A percentile compares a stretch with the other conserved stretches of the same genome.
These are phyloP conservation scores for Gisinianus flammeolus DNA, from an alignment of 2,888 invertebrate species.

Conservation along the genomic window DNA sequence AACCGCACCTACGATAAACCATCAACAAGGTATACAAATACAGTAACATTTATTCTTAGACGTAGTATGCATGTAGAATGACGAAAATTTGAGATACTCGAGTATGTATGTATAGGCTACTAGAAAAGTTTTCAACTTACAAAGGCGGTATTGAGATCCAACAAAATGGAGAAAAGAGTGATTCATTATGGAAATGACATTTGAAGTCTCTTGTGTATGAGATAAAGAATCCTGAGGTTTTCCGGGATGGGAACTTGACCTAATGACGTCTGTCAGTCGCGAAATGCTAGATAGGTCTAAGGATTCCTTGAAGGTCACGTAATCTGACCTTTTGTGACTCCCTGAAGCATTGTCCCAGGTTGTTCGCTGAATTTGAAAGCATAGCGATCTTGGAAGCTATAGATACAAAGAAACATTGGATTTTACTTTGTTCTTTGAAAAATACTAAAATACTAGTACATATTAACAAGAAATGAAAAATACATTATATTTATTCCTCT, in stretches of 20 bases:
- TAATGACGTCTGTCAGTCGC: too few relatives aligned
- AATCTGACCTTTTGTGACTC: constrained; percentile 29
- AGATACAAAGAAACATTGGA: not conserved
- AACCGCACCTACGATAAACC: constrained; percentile 24
- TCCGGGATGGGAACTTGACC: too few relatives aligned
- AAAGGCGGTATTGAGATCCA: constrained; percentile 38
- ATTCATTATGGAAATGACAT: not conserved
- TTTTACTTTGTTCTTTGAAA: not conserved
- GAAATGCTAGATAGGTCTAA: constrained; percentile 34
- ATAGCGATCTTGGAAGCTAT: constrained; percentile 36
- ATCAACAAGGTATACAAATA: not conserved
- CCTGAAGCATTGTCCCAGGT: constrained; percentile 34
- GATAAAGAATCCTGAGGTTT: not conserved
- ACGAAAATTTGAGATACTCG: not conserved
- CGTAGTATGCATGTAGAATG: not conserved
- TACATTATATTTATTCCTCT: not conserved
- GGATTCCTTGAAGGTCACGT: constrained; percentile 33
- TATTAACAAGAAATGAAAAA: not conserved
- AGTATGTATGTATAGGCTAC: not conserved
- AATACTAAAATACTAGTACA: not conserved
- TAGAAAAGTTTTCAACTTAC: constrained; percentile 17
- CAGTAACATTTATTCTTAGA: not conserved
- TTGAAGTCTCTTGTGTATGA: not conserved
- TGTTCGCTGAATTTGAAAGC: constrained; percentile 40
- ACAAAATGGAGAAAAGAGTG: not conserved